Percentiles rank a stretch among this genome's conserved stretches.
Conservation (phyloP, 2,888 invertebrate genomes). For the Limnephilus rhombicus region DNA sequence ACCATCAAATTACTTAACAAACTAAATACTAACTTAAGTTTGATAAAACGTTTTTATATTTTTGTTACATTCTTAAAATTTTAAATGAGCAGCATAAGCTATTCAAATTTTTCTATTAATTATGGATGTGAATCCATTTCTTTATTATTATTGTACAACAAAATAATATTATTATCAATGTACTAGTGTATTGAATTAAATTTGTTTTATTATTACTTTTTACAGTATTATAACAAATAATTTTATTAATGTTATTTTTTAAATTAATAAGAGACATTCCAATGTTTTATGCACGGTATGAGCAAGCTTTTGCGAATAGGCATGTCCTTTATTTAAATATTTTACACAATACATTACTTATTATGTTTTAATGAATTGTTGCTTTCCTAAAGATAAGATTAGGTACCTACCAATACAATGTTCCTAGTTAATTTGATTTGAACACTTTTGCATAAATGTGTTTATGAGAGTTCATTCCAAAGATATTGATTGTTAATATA, state of each 20-base stretch:
- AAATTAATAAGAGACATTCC: not conserved
- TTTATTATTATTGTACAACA: not conserved
- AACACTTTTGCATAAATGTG: not conserved
- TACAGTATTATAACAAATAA: not conserved
- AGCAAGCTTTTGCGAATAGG: not conserved
- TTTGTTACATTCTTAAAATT: not conserved
- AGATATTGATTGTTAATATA: not conserved
- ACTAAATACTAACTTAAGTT: not conserved
- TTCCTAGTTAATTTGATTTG: not conserved
- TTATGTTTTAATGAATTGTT: not conserved
- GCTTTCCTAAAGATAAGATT: not conserved
- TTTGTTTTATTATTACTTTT: not conserved
- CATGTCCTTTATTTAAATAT: not conserved
- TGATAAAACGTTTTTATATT: not conserved
- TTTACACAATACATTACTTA: not conserved
- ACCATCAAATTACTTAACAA: slow-evolving; percentile 16
- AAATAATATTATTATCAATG: not conserved
- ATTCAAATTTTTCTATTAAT: not conserved
- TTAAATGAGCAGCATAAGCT: not conserved
- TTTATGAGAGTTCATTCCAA: not conserved
- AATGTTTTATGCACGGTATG: not conserved
- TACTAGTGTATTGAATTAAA: not conserved
- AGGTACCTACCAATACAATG: not conserved
- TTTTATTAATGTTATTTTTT: not conserved
- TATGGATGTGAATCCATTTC: not conserved